Evolutionary conservation across 2,797 vertebrate species (phyloP).

Genomic region (Molossus molossus): DNA sequence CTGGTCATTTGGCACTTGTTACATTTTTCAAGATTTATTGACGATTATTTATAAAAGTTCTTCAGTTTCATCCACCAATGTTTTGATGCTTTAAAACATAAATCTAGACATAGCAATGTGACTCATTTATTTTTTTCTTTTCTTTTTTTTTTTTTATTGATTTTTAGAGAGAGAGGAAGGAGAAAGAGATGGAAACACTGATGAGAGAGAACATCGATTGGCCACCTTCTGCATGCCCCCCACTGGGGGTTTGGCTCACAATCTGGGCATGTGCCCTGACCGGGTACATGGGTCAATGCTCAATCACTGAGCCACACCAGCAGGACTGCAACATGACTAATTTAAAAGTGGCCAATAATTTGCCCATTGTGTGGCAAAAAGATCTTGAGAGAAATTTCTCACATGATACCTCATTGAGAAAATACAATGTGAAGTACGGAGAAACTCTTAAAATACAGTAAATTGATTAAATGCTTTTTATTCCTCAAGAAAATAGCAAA

Average conservation of each 20-base stretch:
- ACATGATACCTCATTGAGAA: neutral
- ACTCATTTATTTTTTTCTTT: neutral
- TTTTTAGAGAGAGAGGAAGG: no score
- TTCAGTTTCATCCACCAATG: neutral
- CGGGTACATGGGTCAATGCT: no score
- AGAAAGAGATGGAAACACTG: no score
- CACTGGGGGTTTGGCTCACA: no score
- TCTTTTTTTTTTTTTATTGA: no score
- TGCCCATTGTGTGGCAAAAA: neutral
- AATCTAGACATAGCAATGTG: neutral
- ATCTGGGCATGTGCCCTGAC: no score
- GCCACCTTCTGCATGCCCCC: no score
- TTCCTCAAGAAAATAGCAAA: constrained; percentile 34
- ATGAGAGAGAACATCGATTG: no score
- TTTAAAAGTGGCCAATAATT: neutral
- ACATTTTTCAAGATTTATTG: constrained; percentile 3
- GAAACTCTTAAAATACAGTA: neutral
- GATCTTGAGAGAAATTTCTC: neutral
- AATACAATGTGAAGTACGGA: constrained; percentile 1
- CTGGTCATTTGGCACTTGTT: neutral
- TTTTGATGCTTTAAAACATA: neutral
- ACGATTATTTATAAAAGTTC: constrained; percentile 4
- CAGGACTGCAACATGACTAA: neutral
- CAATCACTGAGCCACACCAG: no score
- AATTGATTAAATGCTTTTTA: constrained; percentile 20